Base-by-base conservation (phyloP, 2,888 invertebrate genomes). In the Lithosia quadra region DNA sequence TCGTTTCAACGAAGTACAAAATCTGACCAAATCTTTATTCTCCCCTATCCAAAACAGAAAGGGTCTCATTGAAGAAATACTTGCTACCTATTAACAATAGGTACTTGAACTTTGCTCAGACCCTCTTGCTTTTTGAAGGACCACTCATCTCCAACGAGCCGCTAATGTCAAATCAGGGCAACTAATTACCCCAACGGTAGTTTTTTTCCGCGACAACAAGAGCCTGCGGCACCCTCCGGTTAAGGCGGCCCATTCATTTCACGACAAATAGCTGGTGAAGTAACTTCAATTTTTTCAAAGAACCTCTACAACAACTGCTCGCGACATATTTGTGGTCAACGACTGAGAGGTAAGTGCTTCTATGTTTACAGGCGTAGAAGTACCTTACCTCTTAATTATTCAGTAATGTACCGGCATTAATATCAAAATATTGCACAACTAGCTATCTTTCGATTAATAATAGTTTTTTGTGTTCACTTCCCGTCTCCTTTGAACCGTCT, bases 141-240 rank as follows among this genome's bases (percentile, higher is more conserved):
- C 34, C 71, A 63, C 69, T 79, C 70, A 33, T 60, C 68, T n/a
- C 67, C 34, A 60, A 62, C 57, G 67, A 69, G 53, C 49, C 34
- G 62, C 68, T 72, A 66, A 69, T 66, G 70, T 73, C 70, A 71
- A 72, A 78, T 79, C 76, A 75, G 72, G 75, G 71, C 66, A 59
- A 70, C 68, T 78, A 78, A 81, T 81, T 80, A 76, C 64, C 53
- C 66, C 43, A 24, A 66, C 22, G 53, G 63, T 72, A 68, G 68
- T 74, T 72, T 72, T 69, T 55, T 72, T 70, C 67, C 67, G 69
- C 57, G 28, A 74, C 24, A 36, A 58, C 53, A 15, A 10, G n/a
- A 49, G 64, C n/a, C 21, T 13, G 15, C 21, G n/a, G 59, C 59
- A 18, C 58, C 22, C 28, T 4, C 7, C 0, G 21, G 18, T 33